phyloP scores from a whole-genome alignment of 2,797 vertebrate species.

The Mormyrops attenuatus region DNA sequence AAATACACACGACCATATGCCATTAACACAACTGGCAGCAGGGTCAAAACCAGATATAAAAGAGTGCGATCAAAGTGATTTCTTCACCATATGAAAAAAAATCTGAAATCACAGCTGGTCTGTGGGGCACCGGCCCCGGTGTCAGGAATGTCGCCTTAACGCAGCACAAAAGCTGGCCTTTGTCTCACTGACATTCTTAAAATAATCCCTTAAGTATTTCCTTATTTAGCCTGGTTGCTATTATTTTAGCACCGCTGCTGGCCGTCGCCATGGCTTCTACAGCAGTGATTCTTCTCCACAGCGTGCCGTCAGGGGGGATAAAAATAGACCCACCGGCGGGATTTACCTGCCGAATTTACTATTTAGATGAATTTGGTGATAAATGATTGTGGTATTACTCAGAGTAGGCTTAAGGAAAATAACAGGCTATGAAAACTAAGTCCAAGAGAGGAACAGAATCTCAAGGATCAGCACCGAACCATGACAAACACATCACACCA shows the following conservation, averaged over 20 bases:
- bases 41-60: background rate
- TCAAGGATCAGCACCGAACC: background rate
- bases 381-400: background rate
- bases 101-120: background rate
- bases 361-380: background rate
- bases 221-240: background rate
- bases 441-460: background rate
- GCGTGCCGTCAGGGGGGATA: background rate
- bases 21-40: background rate
- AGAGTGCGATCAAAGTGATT: background rate
- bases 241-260: background rate
- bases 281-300: background rate
- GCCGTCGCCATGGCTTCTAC: background rate
- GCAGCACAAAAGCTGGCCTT: background rate
- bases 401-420: background rate
- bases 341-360: background rate
- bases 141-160: background rate
- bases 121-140: background rate
- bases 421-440: background rate
- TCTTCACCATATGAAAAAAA: background rate
- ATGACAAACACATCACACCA: background rate
- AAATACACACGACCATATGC: background rate
- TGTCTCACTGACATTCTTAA: slow-evolving; percentile 7
- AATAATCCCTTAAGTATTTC: background rate
- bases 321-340: background rate